Percentiles rank a stretch among this genome's conserved stretches.
Evolutionary conservation across 64 coral and sea anemone species (phyloP).

Genomic region (Actinia equina): DNA sequence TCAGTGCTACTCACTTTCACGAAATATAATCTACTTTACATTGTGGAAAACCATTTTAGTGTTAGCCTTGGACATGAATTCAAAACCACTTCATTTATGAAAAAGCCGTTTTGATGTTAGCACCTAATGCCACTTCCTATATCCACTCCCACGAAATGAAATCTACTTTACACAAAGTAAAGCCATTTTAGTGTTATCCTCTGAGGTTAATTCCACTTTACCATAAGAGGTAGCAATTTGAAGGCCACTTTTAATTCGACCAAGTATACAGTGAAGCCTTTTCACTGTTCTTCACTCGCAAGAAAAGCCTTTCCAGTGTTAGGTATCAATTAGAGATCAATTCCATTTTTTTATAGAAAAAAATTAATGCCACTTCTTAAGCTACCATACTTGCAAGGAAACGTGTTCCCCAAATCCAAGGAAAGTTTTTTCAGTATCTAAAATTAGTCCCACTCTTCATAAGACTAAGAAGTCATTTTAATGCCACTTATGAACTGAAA

Average conservation of each 20-base stretch:
- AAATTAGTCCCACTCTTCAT: too few species aligned
- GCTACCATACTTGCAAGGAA: too few species aligned
- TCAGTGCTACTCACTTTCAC: background rate
- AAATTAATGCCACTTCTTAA: too few species aligned
- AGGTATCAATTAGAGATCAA: too few species aligned
- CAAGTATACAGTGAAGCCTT: background rate
- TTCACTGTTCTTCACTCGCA: background rate
- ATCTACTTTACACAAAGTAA: background rate
- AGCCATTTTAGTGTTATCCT: background rate
- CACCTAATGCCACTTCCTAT: background rate
- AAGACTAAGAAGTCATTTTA: too few species aligned
- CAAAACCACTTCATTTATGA: background rate
- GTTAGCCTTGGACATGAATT: background rate
- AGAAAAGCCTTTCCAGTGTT: background rate
- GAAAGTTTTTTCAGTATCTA: too few species aligned
- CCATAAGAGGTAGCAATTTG: background rate
- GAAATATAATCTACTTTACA: background rate
- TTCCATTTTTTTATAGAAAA: too few species aligned
- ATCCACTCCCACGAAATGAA: background rate
- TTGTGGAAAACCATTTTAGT: background rate
- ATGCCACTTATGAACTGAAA: too few species aligned
- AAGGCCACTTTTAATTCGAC: background rate
- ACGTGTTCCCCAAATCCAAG: too few species aligned
- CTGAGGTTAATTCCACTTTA: background rate
- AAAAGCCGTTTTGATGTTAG: background rate